Conservation (phyloP, 2,888 invertebrate genomes). For the Athripsodes cinereus region DNA sequence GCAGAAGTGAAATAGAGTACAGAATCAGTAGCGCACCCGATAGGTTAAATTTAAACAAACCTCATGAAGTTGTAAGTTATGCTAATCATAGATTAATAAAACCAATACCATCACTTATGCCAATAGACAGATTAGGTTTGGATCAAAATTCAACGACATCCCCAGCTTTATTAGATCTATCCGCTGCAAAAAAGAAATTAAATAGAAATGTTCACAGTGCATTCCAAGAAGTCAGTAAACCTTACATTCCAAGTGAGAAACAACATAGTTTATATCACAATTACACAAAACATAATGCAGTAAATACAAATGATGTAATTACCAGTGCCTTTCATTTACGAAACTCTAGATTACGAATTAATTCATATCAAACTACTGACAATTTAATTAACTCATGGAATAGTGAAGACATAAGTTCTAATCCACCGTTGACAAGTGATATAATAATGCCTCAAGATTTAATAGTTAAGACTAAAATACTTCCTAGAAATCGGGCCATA, state of each 20-base stretch:
- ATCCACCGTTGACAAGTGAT: background rate
- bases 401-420: background rate
- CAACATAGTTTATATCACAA: background rate
- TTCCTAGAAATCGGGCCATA: background rate
- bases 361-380: no score
- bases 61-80: background rate
- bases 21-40: background rate
- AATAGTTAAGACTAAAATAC: background rate
- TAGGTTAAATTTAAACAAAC: background rate
- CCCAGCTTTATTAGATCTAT: constrained; percentile 17
- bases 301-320: no score
- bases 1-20: background rate
- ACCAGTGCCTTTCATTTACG: no score
- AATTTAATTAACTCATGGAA: background rate
- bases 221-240: constrained; percentile 18
- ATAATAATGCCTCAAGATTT: background rate
- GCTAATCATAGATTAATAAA: constrained; percentile 24
- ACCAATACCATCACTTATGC: constrained; percentile 27
- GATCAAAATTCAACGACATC: background rate
- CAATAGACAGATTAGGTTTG: constrained; percentile 16
- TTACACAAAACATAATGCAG: background rate
- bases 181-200: constrained; percentile 8
- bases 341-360: no score
- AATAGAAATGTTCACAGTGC: constrained; percentile 18
- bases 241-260: background rate